Conservation (phyloP, 2,888 invertebrate genomes). For the Polietes domitor region DNA sequence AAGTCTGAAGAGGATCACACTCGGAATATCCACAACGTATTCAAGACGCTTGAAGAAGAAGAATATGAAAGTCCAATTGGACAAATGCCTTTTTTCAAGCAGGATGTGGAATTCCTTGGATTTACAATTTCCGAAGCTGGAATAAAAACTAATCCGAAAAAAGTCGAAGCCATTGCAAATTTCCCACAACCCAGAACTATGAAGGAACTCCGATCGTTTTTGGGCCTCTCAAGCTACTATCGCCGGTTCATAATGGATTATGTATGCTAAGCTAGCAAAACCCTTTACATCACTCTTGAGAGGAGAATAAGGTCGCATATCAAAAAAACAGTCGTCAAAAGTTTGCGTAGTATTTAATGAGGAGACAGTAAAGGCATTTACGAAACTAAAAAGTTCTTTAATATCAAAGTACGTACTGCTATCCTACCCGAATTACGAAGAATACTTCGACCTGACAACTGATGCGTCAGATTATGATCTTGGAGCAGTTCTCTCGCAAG, state of each 20-base stretch:
- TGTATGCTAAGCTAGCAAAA: slow-evolving; percentile 47
- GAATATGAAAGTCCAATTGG: slow-evolving; percentile 45
- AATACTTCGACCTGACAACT: slow-evolving; percentile 56
- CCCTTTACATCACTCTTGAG: slow-evolving; percentile 42
- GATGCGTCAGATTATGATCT: slow-evolving; percentile 59
- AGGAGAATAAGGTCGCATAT: slow-evolving; percentile 53
- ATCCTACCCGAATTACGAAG: slow-evolving; percentile 53
- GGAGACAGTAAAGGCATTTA: slow-evolving; percentile 33
- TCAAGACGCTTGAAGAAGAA: slow-evolving; percentile 29
- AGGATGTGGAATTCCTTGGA: slow-evolving; percentile 51
- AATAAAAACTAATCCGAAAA: slow-evolving; percentile 44
- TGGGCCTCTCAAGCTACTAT: slow-evolving; percentile 48
- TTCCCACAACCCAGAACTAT: slow-evolving; percentile 47
- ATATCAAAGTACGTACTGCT: slow-evolving; percentile 48
- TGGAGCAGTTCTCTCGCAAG: slow-evolving; percentile 50
- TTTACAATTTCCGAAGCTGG: slow-evolving; percentile 42
- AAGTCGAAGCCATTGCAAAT: slow-evolving; percentile 38
- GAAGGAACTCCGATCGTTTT: slow-evolving; percentile 55
- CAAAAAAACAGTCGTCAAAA: slow-evolving; percentile 48
- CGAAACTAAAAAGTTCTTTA: slow-evolving; percentile 53
- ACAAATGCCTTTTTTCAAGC: slow-evolving; percentile 49
- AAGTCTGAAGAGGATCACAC: slow-evolving; percentile 28
- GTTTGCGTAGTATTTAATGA: slow-evolving; percentile 20
- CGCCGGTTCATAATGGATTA: slow-evolving; percentile 35
- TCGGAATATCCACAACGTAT: slow-evolving; percentile 18